phyloP scores from a whole-genome alignment of 2,888 invertebrate genomes.

The Folsomia candida region DNA sequence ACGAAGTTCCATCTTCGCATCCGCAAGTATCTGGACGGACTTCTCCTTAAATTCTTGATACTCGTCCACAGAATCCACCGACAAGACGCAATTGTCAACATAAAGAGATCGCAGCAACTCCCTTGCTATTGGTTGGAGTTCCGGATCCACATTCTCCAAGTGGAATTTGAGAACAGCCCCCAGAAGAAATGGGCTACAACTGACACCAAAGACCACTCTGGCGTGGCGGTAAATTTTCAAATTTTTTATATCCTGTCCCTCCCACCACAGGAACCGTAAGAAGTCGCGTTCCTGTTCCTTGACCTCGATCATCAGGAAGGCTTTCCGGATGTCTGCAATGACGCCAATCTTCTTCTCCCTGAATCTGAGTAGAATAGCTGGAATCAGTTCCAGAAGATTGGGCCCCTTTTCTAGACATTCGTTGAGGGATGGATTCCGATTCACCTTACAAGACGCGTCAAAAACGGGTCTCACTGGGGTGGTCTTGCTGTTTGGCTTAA shows the following conservation, averaged over 20 bases:
- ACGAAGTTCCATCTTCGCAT: conserved; percentile 19
- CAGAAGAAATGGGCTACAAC: conserved; percentile 21
- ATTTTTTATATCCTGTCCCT: neutral
- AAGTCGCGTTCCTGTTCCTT: neutral
- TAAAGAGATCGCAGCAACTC: conserved; percentile 36
- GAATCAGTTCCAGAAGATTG: conserved; percentile 39
- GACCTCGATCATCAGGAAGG: conserved; percentile 22
- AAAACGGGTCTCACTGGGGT: conserved; percentile 34
- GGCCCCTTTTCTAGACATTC: conserved; percentile 43
- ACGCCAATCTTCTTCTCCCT: conserved; percentile 4
- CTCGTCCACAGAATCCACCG: conserved; percentile 27
- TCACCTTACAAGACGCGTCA: conserved; percentile 36
- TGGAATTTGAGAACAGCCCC: conserved; percentile 32
- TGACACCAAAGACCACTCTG: conserved; percentile 20
- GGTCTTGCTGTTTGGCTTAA: conserved; percentile 24
- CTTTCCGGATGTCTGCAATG: conserved; percentile 14
- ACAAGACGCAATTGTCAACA: too few relatives aligned
- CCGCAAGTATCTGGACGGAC: neutral
- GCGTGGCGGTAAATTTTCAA: conserved; percentile 14
- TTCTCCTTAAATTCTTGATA: conserved; percentile 36
- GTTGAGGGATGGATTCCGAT: conserved; percentile 30
- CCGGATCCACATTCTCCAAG: conserved; percentile 25
- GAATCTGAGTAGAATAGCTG: conserved; percentile 19
- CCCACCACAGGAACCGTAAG: conserved; percentile 45
- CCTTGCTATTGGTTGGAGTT: neutral